Percentiles rank a stretch among this genome's conserved stretches.
These are phyloP conservation scores for Chymomyza procnemis DNA, from an alignment of 2,888 invertebrate genomes.

Conservation along the genomic window DNA sequence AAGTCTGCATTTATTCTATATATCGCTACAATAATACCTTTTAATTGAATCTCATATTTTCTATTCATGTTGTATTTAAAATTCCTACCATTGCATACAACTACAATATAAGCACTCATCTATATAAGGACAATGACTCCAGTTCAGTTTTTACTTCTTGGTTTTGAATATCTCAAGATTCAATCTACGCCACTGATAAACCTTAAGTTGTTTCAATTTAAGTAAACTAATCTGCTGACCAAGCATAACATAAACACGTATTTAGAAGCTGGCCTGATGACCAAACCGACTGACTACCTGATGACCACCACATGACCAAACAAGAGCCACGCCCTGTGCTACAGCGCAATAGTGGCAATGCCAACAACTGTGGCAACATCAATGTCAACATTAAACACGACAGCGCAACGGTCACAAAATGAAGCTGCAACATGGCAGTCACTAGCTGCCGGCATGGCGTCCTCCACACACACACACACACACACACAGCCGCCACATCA, in stretches of 20 bases:
- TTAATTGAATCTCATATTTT: no score
- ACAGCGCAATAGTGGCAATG: constrained; percentile 26
- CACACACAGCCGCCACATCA: constrained; percentile 19
- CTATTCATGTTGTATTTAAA: no score
- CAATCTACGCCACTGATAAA: constrained; percentile 43
- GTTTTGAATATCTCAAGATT: no score
- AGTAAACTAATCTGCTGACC: constrained; percentile 68
- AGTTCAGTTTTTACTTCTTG: no score
- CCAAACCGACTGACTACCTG: neutral
- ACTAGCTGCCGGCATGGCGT: constrained; percentile 7
- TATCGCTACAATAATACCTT: no score
- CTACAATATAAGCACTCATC: no score
- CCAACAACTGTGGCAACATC: constrained; percentile 37
- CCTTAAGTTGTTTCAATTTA: constrained; percentile 72
- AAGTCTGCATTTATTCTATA: no score
- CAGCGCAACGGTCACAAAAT: constrained; percentile 40
- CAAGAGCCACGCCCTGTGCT: constrained; percentile 47
- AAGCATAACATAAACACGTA: constrained; percentile 64
- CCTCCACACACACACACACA: constrained; percentile 9
- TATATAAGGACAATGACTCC: no score
- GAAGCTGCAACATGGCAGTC: constrained; percentile 46
- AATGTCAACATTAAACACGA: constrained; percentile 56
- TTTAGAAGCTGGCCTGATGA: constrained; percentile 49
- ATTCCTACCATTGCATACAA: no score
- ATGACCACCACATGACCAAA: constrained; percentile 4